A percentile compares a stretch with the other conserved stretches of the same genome.
Evolutionary conservation across 2,113 vertebrate species (phyloP).

Genomic region (Heloderma charlesbogerti): DNA sequence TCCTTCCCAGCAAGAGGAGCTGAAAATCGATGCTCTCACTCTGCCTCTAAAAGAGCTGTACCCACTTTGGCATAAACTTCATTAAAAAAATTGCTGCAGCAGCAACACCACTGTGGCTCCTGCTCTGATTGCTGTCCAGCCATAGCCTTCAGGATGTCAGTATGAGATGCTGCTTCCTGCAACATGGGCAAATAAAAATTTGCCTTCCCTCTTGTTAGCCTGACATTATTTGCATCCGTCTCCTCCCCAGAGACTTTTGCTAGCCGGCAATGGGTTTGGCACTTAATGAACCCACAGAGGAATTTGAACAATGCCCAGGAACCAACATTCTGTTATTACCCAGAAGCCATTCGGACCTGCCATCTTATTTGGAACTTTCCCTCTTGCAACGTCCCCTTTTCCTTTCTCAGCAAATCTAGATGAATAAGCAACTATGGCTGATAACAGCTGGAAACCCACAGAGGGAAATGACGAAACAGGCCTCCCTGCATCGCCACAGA

Average conservation of each 20-base stretch:
- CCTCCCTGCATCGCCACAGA: not conserved
- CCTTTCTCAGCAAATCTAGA: not conserved
- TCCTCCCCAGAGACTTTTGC: conserved; percentile 1
- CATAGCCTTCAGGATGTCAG: not conserved
- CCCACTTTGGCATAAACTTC: not conserved
- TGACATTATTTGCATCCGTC: not conserved
- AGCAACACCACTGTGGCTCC: not conserved
- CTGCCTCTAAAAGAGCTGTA: not conserved
- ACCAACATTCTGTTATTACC: not conserved
- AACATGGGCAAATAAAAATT: conserved; percentile 35
- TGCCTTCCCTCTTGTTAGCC: not conserved
- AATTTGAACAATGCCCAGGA: conserved; percentile 6
- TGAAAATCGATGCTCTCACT: not conserved
- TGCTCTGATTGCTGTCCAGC: not conserved
- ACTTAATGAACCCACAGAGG: conserved; percentile 6
- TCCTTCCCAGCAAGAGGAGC: not conserved
- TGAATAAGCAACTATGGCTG: not conserved
- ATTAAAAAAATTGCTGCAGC: not conserved
- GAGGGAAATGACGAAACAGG: not conserved
- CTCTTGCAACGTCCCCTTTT: conserved; percentile 14
- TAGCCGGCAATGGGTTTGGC: not conserved
- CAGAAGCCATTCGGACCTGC: not conserved
- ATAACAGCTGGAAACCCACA: not conserved
- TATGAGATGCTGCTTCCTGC: conserved; percentile 4
- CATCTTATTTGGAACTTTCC: not conserved